Evolutionary conservation across 1,140 invertebrate species (phyloP).

Genomic region (Nilaparvata lugens): DNA sequence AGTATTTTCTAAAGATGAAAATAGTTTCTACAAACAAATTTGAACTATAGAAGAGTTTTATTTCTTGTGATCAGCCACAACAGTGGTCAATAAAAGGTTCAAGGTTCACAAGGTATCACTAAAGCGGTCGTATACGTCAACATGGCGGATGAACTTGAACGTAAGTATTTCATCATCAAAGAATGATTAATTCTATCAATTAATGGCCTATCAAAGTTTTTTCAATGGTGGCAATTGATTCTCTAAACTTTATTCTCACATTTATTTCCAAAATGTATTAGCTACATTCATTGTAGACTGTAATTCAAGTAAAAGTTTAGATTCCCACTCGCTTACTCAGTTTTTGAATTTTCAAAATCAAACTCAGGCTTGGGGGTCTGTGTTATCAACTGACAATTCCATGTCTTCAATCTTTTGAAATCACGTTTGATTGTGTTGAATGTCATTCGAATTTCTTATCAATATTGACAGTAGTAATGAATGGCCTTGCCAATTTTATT

Average conservation of each 20-base stretch:
- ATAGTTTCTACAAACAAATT: background rate
- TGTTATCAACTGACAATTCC: no score
- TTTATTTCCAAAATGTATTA: no score
- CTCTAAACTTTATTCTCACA: no score
- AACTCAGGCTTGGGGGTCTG: background rate
- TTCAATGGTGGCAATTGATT: no score
- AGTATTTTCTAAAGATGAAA: background rate
- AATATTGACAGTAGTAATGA: background rate
- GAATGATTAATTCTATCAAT: no score
- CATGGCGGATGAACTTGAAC: slow-evolving; percentile 31
- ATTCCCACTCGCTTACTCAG: background rate
- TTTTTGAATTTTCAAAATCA: slow-evolving; percentile 11
- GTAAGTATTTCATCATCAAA: slow-evolving; percentile 19
- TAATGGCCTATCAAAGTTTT: no score
- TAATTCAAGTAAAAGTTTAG: no score
- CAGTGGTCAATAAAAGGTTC: background rate
- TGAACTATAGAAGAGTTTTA: background rate
- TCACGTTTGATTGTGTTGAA: background rate
- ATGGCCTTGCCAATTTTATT: background rate
- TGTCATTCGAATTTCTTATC: background rate
- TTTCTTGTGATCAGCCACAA: background rate
- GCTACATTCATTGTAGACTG: no score
- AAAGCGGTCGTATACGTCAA: slow-evolving; percentile 21
- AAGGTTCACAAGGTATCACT: background rate
- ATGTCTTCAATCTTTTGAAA: background rate